A percentile compares a stretch with the other conserved stretches of the same genome.
These are phyloP conservation scores for Alethe diademata DNA, from an alignment of 2,113 vertebrate genomes.

Conservation along the genomic window DNA sequence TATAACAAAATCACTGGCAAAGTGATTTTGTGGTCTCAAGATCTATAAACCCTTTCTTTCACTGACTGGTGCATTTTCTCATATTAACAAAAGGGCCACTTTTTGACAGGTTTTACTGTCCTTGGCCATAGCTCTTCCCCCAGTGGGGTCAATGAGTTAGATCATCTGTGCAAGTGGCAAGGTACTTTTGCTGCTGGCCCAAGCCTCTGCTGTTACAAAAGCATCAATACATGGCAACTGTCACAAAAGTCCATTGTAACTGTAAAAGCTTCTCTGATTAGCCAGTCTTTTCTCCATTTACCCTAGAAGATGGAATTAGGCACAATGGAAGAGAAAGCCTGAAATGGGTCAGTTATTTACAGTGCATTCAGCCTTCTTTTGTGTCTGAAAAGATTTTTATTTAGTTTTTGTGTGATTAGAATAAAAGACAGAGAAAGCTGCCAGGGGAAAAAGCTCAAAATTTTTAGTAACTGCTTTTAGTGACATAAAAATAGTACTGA, in stretches of 20 bases:
- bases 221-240: background rate
- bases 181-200: background rate
- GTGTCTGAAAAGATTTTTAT: background rate
- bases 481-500: background rate
- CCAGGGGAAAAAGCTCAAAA: background rate
- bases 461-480: conserved; percentile 24
- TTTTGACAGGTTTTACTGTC: background rate
- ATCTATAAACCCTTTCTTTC: background rate
- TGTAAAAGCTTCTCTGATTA: conserved; percentile 30
- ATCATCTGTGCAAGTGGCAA: background rate
- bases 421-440: conserved; percentile 3
- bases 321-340: background rate
- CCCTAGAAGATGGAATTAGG: background rate
- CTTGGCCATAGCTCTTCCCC: background rate
- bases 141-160: background rate
- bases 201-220: background rate
- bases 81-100: background rate
- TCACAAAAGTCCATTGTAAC: background rate
- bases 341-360: conserved; percentile 46
- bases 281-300: conserved; percentile 9
- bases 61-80: background rate
- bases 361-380: background rate
- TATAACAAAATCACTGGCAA: background rate
- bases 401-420: background rate
- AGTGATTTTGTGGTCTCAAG: background rate